These are phyloP conservation scores for Cyclophora albipunctata DNA, from an alignment of 2,888 invertebrate species.

Conservation along the genomic window DNA sequence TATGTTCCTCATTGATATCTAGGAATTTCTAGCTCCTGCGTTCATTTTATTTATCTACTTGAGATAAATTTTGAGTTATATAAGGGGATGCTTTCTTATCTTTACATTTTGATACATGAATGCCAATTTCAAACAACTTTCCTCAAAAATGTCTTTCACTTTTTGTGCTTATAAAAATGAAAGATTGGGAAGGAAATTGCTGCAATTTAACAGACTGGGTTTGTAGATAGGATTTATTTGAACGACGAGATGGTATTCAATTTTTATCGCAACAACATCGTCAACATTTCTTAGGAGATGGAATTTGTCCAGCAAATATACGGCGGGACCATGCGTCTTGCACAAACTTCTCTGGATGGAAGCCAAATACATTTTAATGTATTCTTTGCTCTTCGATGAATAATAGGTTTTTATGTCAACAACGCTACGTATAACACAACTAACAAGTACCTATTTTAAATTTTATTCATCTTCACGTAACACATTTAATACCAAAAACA, in stretches of 20 bases:
- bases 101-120: not conserved
- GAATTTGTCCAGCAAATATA: slow-evolving; percentile 39
- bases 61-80: no score
- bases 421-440: no score
- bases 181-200: no score
- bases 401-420: not conserved
- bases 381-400: slow-evolving; percentile 1
- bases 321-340: slow-evolving; percentile 17
- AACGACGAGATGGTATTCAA: slow-evolving; percentile 22
- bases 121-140: not conserved
- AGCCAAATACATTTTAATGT: slow-evolving; percentile 21
- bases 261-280: slow-evolving; percentile 25
- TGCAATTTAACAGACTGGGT: no score
- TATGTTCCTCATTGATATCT: slow-evolving; percentile 16
- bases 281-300: slow-evolving; percentile 30
- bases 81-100: slow-evolving; percentile 2
- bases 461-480: no score
- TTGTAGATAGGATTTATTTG: slow-evolving; percentile 12
- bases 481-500: no score
- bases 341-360: slow-evolving; percentile 18
- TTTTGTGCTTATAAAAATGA: no score
- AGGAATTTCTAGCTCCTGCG: slow-evolving; percentile 8
- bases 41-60: slow-evolving; percentile 1
- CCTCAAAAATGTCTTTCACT: no score
- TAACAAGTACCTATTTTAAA: no score